Evolutionary conservation across 2,888 invertebrate species (phyloP).

Genomic region (Steinernema scapterisci): DNA sequence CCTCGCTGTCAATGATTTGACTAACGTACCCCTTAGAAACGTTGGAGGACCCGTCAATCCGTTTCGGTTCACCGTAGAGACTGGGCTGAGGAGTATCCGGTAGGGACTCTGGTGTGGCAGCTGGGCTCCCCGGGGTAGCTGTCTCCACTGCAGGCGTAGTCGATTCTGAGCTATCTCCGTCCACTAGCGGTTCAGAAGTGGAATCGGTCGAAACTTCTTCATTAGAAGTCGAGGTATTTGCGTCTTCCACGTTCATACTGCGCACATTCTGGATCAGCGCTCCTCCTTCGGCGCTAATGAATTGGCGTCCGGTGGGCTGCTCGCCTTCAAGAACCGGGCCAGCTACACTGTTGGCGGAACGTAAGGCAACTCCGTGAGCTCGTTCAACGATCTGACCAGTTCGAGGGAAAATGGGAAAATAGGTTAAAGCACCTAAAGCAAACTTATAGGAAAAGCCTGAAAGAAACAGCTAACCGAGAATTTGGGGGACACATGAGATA

Average conservation of each 20-base stretch:
- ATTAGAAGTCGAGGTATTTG: not conserved
- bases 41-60: not conserved
- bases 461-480: too few species aligned
- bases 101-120: not conserved
- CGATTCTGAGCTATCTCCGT: not conserved
- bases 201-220: not conserved
- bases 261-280: not conserved
- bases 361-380: not conserved
- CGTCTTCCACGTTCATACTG: not conserved
- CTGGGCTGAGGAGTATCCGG: not conserved
- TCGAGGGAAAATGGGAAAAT: conserved; percentile 2
- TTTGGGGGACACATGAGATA: too few species aligned
- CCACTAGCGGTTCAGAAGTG: not conserved
- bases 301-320: not conserved
- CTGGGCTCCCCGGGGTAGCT: not conserved
- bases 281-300: conserved; percentile 1
- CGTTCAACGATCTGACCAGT: conserved; percentile 15
- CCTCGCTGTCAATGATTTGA: not conserved
- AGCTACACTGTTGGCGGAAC: not conserved
- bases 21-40: not conserved
- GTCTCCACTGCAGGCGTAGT: not conserved
- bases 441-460: too few species aligned
- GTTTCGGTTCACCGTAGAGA: not conserved
- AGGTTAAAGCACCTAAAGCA: not conserved
- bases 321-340: not conserved